Conservation (phyloP, 2,888 invertebrate species). For the Chesias legatella region DNA sequence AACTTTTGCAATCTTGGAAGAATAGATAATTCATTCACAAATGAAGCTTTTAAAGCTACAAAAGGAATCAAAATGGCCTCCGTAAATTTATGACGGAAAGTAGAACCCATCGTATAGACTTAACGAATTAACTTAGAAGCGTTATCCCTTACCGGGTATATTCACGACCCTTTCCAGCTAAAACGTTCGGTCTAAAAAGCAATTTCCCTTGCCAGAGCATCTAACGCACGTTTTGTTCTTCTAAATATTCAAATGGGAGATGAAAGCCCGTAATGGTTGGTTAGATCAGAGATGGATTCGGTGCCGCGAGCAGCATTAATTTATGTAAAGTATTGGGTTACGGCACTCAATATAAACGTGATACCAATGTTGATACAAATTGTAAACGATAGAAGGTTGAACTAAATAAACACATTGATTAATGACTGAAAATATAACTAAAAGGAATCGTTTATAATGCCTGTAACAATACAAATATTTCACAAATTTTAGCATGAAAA, state of each 20-base stretch:
- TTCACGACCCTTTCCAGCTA: slow-evolving; percentile 42
- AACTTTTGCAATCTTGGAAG: too few relatives aligned
- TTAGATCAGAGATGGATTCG: slow-evolving; percentile 59
- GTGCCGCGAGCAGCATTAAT: slow-evolving; percentile 54
- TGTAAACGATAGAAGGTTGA: slow-evolving; percentile 38
- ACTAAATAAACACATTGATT: not conserved
- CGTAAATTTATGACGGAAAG: slow-evolving; percentile 10
- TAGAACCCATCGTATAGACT: slow-evolving; percentile 23
- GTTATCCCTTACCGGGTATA: slow-evolving; percentile 42
- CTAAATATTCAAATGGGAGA: slow-evolving; percentile 66
- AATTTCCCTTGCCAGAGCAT: slow-evolving; percentile 42
- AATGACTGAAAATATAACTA: not conserved
- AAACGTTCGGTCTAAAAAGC: slow-evolving; percentile 43
- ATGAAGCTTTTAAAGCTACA: slow-evolving; percentile 11
- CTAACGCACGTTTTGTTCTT: slow-evolving; percentile 55
- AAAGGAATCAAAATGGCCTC: slow-evolving; percentile 13
- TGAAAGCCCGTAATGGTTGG: slow-evolving; percentile 67
- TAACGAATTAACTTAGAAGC: slow-evolving; percentile 38
- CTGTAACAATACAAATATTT: too few relatives aligned
- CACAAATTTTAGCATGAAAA: too few relatives aligned
- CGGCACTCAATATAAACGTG: slow-evolving; percentile 67
- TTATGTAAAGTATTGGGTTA: slow-evolving; percentile 70
- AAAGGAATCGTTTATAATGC: too few relatives aligned
- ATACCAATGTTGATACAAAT: slow-evolving; percentile 65
- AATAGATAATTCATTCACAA: too few relatives aligned